These are phyloP conservation scores for Ptychodera flava DNA, from an alignment of 35 echinoderm and acorn worm genomes.

Conservation along the genomic window DNA sequence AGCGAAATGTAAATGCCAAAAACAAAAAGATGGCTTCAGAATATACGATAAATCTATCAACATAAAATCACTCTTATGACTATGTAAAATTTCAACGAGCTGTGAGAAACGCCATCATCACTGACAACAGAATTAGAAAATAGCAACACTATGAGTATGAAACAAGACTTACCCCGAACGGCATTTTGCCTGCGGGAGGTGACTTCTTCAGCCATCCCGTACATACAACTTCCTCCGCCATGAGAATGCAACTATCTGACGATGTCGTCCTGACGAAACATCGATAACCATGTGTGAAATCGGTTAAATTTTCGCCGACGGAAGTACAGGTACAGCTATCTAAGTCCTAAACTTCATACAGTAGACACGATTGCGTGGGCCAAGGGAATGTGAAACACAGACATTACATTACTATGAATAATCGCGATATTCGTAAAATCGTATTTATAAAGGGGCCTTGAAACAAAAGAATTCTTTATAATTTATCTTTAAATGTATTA, in stretches of 20 bases:
- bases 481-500: too few relatives aligned
- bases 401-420: too few relatives aligned
- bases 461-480: too few relatives aligned
- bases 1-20: too few relatives aligned
- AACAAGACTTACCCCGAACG: background rate
- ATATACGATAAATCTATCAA: too few relatives aligned
- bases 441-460: too few relatives aligned
- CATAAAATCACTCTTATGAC: too few relatives aligned
- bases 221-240: background rate
- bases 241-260: background rate
- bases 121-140: background rate
- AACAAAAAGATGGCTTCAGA: too few relatives aligned
- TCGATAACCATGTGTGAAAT: background rate
- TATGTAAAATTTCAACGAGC: too few relatives aligned
- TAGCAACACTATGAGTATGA: background rate
- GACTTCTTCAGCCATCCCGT: background rate
- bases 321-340: background rate
- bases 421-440: too few relatives aligned
- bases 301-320: background rate
- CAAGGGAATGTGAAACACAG: too few relatives aligned
- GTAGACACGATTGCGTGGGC: background rate
- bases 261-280: background rate
- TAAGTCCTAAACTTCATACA: background rate
- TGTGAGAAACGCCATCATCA: background rate
- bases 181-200: background rate